phyloP scores from a whole-genome alignment of 2,113 vertebrate genomes.

The Platysteira castanea region DNA sequence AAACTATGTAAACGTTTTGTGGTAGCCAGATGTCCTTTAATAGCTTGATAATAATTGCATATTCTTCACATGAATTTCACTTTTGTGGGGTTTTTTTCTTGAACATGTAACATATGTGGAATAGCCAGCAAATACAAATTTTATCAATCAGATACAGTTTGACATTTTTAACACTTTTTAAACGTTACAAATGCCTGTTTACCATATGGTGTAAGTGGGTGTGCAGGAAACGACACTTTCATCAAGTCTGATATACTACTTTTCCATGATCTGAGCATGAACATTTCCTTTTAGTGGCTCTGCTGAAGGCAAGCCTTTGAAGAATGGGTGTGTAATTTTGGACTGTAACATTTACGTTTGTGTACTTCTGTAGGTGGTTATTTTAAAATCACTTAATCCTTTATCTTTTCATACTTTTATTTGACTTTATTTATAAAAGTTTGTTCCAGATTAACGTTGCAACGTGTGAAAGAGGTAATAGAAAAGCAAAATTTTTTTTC shows the following conservation, averaged over 20 bases:
- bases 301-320: slow-evolving; percentile 8
- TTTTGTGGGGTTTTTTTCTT: neutral
- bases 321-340: neutral
- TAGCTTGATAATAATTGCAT: slow-evolving; percentile 31
- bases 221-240: slow-evolving; percentile 28
- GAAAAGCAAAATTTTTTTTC: neutral
- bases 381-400: neutral
- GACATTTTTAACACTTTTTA: slow-evolving; percentile 55
- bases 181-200: slow-evolving; percentile 23
- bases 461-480: neutral
- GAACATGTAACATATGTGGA: slow-evolving; percentile 66
- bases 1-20: slow-evolving; percentile 10
- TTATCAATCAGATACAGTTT: slow-evolving; percentile 61
- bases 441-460: neutral
- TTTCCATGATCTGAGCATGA: slow-evolving; percentile 13
- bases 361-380: neutral
- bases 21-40: slow-evolving; percentile 68
- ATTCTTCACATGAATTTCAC: slow-evolving; percentile 19
- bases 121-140: slow-evolving; percentile 48
- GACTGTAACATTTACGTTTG: neutral
- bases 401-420: neutral
- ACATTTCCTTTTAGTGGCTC: neutral
- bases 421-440: neutral
- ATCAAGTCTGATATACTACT: neutral
- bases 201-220: slow-evolving; percentile 60